Base-by-base conservation (phyloP, 1,140 invertebrate genomes). In the Sycophaga agraensis region DNA sequence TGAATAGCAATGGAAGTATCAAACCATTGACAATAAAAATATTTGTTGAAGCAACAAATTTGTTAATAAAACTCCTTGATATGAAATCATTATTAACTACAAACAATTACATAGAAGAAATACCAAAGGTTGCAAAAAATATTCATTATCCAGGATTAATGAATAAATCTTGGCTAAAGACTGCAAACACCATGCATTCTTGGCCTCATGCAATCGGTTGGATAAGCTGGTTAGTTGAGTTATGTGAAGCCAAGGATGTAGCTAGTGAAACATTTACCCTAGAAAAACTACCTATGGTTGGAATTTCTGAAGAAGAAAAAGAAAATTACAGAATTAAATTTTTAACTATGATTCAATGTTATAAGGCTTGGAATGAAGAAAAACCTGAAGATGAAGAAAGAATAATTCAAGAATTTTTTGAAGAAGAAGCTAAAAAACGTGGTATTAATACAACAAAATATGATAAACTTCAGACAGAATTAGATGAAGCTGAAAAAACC, bases 131-230 rank as follows among this genome's bases (percentile, higher is more conserved):
- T 50, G 76, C 78, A 1, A 84, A 84, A 55, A 80, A 82, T 31
- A 66, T 86, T 46, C 73, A 83, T 60, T 86, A 86, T 74, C 83
- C 83, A 11, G 83, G 82, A 37, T 61, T 75, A 2, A 74, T 85
- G 34, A 80, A 79, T 57, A 84, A 85, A 71, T 84, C 85, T 0
- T 86, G 84, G 84, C 70, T 86, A 55, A 83, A 82, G 66, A 83
- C 84, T 1, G 84, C 84, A 34, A 86, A 85, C 70, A 79, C 83
- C 1, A 75, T 81, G 63, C 84, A 86, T 70, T 82, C 83, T 4
- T 86, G 81, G 70, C 84, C 82, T 7, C 77, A 84, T 43, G 83
- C 84, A 43, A 68, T 86, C 0, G 84, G 79, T 0, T 83, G 85
- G 75, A 71, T 85, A 9, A 76, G 76, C 4, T 86, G 84, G 75